These are phyloP conservation scores for Drosophila kuntzei DNA, from an alignment of 2,888 invertebrate species.

Conservation along the genomic window DNA sequence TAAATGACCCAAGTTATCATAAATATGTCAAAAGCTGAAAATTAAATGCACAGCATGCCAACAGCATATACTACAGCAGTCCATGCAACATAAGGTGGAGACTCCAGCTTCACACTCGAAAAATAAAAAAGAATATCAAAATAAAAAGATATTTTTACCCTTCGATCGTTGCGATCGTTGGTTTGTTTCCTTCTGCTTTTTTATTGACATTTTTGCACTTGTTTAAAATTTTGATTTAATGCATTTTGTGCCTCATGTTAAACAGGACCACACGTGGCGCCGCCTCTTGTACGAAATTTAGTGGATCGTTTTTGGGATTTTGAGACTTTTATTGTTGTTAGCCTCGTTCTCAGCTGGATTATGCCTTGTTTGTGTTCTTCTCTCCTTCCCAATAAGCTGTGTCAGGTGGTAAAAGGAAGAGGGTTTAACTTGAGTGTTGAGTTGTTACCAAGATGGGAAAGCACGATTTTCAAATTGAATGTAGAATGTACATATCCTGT, in stretches of 20 bases:
- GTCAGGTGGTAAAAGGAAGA: slow-evolving; percentile 13
- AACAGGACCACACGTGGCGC: slow-evolving; percentile 78
- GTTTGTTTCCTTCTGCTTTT: slow-evolving; percentile 44
- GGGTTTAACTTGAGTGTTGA: background rate
- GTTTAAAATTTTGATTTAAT: slow-evolving; percentile 80
- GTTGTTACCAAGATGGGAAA: background rate
- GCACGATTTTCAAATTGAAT: background rate
- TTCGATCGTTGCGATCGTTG: slow-evolving; percentile 3
- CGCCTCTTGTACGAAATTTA: slow-evolving; percentile 55
- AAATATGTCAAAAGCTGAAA: slow-evolving; percentile 85
- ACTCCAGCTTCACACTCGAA: slow-evolving; percentile 27
- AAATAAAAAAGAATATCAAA: background rate
- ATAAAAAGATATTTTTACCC: slow-evolving; percentile 7
- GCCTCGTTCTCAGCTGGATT: slow-evolving; percentile 1
- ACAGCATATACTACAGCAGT: slow-evolving; percentile 12
- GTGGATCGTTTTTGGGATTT: slow-evolving; percentile 36
- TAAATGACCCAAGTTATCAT: slow-evolving; percentile 85
- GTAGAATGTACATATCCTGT: background rate
- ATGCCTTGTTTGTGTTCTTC: slow-evolving; percentile 9
- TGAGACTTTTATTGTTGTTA: slow-evolving; percentile 28
- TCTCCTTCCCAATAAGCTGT: slow-evolving; percentile 1
- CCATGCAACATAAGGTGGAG: slow-evolving; percentile 28
- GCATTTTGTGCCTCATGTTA: slow-evolving; percentile 62
- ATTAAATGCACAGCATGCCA: slow-evolving; percentile 83
- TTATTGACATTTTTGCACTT: slow-evolving; percentile 81